Percentiles rank a stretch among this genome's conserved stretches.
Conservation (phyloP, 2,797 vertebrate genomes). For the Phalloptychus januarius region DNA sequence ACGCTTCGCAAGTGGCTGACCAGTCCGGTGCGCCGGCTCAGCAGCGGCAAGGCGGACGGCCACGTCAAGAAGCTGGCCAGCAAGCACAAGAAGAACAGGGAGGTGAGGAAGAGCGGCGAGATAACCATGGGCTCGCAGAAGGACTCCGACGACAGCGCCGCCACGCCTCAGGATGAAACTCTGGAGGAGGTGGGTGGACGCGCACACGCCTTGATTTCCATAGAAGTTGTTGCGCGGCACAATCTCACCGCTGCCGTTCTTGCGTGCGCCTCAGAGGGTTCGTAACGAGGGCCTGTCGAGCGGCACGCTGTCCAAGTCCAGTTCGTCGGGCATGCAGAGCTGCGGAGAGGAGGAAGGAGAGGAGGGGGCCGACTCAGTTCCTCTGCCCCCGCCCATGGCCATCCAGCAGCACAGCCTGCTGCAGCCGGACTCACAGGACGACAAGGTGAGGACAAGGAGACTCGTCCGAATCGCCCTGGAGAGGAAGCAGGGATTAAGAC, state of each 20-base stretch:
- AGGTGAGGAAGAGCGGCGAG: constrained; percentile 93
- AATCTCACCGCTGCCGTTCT: rapidly evolving
- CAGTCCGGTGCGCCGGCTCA: constrained; percentile 94
- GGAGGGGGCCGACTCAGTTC: constrained; percentile 93
- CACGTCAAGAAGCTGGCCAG: constrained; percentile 97
- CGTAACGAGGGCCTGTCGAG: constrained; percentile 97
- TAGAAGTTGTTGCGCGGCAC: not conserved
- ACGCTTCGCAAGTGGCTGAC: constrained; percentile 98
- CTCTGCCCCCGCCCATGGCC: constrained; percentile 97
- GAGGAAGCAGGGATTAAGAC: not conserved
- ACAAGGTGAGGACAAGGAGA: constrained; percentile 87
- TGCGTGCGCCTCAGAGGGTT: constrained; percentile 84
- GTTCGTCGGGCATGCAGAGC: constrained; percentile 99
- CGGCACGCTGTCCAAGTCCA: constrained; percentile 96
- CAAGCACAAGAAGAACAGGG: constrained; percentile 97
- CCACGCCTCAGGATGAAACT: constrained; percentile 96
- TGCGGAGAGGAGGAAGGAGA: constrained; percentile 98
- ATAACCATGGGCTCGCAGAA: constrained; percentile 88
- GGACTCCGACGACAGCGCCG: constrained; percentile 96
- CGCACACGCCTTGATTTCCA: not conserved
- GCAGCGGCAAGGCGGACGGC: constrained; percentile 96
- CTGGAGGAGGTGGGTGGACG: constrained; percentile 88
- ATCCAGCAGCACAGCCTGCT: constrained; percentile 99
- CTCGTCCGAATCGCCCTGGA: not conserved
- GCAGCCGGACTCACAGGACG: constrained; percentile 95